These are phyloP conservation scores for Desmodus rotundus DNA, from an alignment of 2,113 vertebrate species.

Conservation along the genomic window DNA sequence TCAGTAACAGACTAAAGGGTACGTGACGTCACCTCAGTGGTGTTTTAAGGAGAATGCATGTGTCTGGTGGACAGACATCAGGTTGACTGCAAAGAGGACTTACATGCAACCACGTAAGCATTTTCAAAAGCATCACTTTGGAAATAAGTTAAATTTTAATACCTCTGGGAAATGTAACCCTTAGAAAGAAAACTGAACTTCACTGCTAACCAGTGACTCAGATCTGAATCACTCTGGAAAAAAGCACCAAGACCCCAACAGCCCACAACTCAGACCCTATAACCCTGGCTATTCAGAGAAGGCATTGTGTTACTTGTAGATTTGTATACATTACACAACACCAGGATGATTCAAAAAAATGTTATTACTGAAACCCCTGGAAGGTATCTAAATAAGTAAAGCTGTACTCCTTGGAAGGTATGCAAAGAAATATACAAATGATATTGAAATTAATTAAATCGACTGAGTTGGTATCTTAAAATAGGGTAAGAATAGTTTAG, in stretches of 20 bases:
- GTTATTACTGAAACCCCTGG: neutral
- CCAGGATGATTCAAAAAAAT: neutral
- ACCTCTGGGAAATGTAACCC: conserved; percentile 22
- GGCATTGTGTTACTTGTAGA: neutral
- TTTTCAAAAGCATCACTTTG: neutral
- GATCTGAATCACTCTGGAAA: neutral
- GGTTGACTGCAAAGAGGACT: neutral
- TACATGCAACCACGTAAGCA: neutral
- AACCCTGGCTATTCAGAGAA: neutral
- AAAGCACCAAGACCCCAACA: conserved; percentile 5
- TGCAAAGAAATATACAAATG: neutral
- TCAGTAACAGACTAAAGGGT: neutral
- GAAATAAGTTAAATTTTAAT: neutral
- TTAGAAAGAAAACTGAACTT: conserved; percentile 7
- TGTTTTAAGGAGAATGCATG: neutral
- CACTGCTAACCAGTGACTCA: neutral
- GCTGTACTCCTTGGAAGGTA: neutral
- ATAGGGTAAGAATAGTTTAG: neutral
- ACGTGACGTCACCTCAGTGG: neutral
- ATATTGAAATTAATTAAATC: neutral
- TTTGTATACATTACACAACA: neutral
- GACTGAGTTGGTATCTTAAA: neutral
- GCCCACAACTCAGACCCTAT: neutral
- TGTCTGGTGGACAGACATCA: neutral
- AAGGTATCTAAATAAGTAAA: conserved; percentile 3